Base-by-base conservation (phyloP, 2,797 vertebrate species). In the Chromis chromis region DNA sequence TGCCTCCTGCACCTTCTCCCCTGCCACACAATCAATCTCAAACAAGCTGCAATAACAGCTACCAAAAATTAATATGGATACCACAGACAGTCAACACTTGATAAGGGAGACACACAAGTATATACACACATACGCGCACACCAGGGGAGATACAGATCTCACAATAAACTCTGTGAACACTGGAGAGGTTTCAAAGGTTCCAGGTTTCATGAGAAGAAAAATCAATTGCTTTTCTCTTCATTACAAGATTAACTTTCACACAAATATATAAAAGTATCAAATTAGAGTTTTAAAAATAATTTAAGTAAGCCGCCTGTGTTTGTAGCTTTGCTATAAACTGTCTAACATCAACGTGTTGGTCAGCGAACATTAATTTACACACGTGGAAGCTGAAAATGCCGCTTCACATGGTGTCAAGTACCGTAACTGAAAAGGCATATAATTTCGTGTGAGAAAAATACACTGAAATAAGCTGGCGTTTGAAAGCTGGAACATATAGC, bases 41-140 rank as follows among this genome's bases (percentile, higher is more conserved):
- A 92, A 89, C 80, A 78, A 87, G 78, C 85, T 78, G 80, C 84
- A 80, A 79, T 81, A 92, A 88, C 83, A 78, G 76, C 66, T 39
- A 68, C 65, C 27, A 55, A 81, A 89, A 87, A 92, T 87, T 27
- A 87, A 89, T 89, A 91, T 81, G 82, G 76, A 86, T 83, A 81
- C 59, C 48, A 62, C 79, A 79, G 81, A 83, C 78, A 80, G 82
- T 81, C 89, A 92, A 89, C 74, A 89, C 63, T 70, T 76, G 83
- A 90, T 88, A 86, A 88, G 85, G 55, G 28, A 63, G 69, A 81
- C 66, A 79, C 60, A 82, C 14, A 64, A 60, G 86, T 56, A 61
- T 22, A 60, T 33, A 31, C 39, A 57, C 39, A n/a, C 53, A 40
- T 14, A 56, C 22, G 5, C 22, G 46, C 60, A 33, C 40, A 5